phyloP scores from a whole-genome alignment of 2,113 vertebrate species.

The Oxyura jamaicensis region DNA sequence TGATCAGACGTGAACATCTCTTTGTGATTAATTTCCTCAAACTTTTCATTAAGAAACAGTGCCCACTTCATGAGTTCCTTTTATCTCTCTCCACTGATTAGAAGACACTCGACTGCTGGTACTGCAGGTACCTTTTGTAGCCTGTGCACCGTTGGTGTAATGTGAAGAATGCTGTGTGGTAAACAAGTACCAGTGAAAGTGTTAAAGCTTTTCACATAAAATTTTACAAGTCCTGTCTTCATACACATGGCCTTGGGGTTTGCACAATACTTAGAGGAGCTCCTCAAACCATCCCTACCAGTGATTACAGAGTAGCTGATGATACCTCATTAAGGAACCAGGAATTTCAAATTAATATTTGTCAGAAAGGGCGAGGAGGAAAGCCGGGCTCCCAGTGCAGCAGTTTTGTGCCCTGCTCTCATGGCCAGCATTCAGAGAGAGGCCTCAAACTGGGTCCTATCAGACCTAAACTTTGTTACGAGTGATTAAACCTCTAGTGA shows the following conservation, averaged over 20 bases:
- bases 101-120: not conserved
- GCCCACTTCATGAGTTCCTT: not conserved
- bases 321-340: not conserved
- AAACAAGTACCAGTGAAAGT: not conserved
- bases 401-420: not conserved
- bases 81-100: not conserved
- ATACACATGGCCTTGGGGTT: not conserved
- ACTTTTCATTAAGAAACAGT: not conserved
- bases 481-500: not conserved
- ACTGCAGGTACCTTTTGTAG: not conserved
- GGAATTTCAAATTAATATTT: not conserved
- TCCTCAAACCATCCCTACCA: not conserved
- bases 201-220: not conserved
- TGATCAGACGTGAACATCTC: not conserved
- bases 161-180: not conserved
- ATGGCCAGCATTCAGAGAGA: not conserved
- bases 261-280: not conserved
- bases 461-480: accelerated
- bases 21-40: not conserved
- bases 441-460: not conserved
- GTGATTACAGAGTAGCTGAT: not conserved
- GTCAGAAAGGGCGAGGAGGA: not conserved
- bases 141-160: not conserved
- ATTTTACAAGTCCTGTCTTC: not conserved
- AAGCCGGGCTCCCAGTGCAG: accelerated